These are phyloP conservation scores for Papilio protenor DNA, from an alignment of 2,888 invertebrate species.

Conservation along the genomic window DNA sequence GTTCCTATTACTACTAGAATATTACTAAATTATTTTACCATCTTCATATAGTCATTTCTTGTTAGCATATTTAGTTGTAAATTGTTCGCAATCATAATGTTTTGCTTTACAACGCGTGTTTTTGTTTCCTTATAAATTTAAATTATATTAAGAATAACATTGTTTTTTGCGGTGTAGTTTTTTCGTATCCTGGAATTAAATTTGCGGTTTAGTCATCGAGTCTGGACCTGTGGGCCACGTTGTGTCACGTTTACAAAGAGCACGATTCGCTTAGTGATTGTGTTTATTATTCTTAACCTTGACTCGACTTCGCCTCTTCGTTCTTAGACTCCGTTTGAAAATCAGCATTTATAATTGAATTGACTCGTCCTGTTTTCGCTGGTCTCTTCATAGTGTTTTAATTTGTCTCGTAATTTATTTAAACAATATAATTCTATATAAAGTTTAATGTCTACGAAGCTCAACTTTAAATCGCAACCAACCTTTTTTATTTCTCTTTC, in stretches of 20 bases:
- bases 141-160: background rate
- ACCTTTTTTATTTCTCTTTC: background rate
- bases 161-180: constrained; percentile 32
- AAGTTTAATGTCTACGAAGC: background rate
- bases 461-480: background rate
- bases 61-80: background rate
- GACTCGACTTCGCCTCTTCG: constrained; percentile 49
- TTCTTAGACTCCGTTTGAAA: constrained; percentile 40
- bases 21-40: background rate
- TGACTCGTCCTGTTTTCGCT: background rate
- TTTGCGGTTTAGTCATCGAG: constrained; percentile 56
- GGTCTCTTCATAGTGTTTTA: background rate
- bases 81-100: background rate
- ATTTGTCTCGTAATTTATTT: background rate
- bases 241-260: constrained; percentile 59
- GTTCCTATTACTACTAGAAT: background rate
- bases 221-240: constrained; percentile 50
- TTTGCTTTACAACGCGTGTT: background rate
- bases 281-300: constrained; percentile 63
- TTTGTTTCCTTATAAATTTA: constrained; percentile 1
- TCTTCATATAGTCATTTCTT: background rate
- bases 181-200: constrained; percentile 45
- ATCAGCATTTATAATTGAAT: constrained; percentile 11
- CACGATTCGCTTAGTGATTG: constrained; percentile 61
- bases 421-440: background rate